These are phyloP conservation scores for Prostheceraeus crozeri DNA, from an alignment of 2,888 invertebrate genomes.

Conservation along the genomic window DNA sequence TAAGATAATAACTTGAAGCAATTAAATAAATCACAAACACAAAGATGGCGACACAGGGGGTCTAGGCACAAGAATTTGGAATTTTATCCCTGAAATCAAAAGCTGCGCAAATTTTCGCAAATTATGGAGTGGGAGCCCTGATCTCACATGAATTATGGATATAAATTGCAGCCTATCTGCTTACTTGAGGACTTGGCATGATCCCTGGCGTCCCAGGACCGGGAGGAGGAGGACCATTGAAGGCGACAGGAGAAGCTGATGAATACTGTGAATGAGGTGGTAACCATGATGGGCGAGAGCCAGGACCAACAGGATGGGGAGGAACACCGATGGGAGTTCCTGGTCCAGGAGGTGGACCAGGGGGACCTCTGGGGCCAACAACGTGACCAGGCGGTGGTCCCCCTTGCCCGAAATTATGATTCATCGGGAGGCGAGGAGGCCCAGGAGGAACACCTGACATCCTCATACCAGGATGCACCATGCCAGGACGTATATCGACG, in stretches of 20 bases:
- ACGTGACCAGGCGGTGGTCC: constrained; percentile 3
- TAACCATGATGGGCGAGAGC: neutral
- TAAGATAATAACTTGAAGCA: too few species aligned
- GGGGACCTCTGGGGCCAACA: constrained; percentile 1
- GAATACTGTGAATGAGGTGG: constrained; percentile 15
- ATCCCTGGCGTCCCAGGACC: constrained; percentile 20
- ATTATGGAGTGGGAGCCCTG: too few species aligned
- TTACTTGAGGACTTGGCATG: constrained; percentile 26
- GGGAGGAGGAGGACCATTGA: constrained; percentile 21
- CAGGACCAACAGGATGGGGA: constrained; percentile 1
- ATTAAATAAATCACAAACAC: too few species aligned
- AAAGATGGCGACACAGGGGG: too few species aligned
- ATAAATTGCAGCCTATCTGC: too few species aligned
- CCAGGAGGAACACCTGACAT: constrained; percentile 15
- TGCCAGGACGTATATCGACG: too few species aligned
- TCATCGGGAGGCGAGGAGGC: constrained; percentile 7
- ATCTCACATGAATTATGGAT: too few species aligned
- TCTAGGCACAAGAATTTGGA: too few species aligned
- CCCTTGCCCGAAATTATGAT: constrained; percentile 6
- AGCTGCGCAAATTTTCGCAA: too few species aligned
- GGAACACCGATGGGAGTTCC: constrained; percentile 1
- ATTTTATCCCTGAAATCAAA: too few species aligned
- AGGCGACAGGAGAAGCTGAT: constrained; percentile 11
- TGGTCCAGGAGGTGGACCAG: constrained; percentile 12
- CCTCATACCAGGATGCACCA: constrained; percentile 5